Conservation (phyloP, 2,888 invertebrate genomes). For the Drosophila hawaiiensis region DNA sequence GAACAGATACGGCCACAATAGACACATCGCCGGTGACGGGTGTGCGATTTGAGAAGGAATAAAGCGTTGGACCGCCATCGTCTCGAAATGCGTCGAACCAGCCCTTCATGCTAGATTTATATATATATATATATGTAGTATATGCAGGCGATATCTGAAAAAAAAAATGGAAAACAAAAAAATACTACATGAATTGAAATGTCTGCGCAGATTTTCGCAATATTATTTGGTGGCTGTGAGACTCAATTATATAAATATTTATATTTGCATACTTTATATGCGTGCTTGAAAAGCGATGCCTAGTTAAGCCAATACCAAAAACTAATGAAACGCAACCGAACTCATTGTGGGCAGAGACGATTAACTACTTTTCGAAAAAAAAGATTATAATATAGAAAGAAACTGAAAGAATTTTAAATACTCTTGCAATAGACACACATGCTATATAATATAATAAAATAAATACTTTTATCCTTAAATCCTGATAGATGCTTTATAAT, state of each 20-base stretch:
- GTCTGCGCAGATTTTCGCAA: conserved; percentile 39
- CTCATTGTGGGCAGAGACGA: conserved; percentile 44
- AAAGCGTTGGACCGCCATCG: conserved; percentile 98
- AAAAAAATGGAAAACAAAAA: neutral
- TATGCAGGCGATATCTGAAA: conserved; percentile 71
- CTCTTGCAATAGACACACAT: neutral
- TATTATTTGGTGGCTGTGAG: conserved; percentile 17
- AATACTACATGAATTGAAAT: conserved; percentile 25
- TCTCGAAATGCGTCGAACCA: conserved; percentile 99
- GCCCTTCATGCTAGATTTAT: conserved; percentile 90
- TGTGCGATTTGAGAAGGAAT: conserved; percentile 97
- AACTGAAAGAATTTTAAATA: conserved; percentile 1
- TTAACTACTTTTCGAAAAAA: conserved; percentile 13
- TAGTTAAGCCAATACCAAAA: conserved; percentile 52
- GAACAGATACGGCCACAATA: conserved; percentile 92
- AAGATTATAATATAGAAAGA: neutral
- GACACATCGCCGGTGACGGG: conserved; percentile 97
- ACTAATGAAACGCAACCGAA: conserved; percentile 7
- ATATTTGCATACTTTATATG: conserved; percentile 58
- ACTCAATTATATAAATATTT: conserved; percentile 36
- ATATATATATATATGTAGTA: conserved; percentile 35
- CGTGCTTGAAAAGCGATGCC: conserved; percentile 39
- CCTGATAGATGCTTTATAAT: too few species aligned
- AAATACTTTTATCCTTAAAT: neutral
- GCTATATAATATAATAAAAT: neutral